A percentile compares a stretch with the other conserved stretches of the same genome.
These are phyloP conservation scores for Manduca sexta DNA, from an alignment of 1,140 invertebrate species.

Conservation along the genomic window DNA sequence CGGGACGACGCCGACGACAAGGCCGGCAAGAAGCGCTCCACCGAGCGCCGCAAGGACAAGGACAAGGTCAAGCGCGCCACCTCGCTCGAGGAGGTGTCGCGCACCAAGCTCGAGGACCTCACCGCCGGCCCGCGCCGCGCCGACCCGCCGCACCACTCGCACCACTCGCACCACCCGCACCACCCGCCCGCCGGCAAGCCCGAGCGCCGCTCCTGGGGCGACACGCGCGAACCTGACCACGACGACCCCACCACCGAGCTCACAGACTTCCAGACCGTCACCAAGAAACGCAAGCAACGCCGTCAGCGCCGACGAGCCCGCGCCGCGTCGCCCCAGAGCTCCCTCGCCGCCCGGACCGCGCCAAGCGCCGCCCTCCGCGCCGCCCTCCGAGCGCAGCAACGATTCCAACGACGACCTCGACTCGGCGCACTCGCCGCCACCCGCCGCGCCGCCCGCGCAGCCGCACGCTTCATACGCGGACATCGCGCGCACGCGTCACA, in stretches of 20 bases:
- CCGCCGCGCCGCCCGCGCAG: conserved; percentile 71
- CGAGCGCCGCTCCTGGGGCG: conserved; percentile 52
- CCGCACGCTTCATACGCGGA: conserved; percentile 84
- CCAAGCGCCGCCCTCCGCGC: conserved; percentile 78
- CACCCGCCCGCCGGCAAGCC: conserved; percentile 30
- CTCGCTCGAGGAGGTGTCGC: conserved; percentile 81
- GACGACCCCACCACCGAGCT: conserved; percentile 67
- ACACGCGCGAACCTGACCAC: conserved; percentile 27
- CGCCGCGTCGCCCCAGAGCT: conserved; percentile 18
- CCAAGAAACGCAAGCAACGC: conserved; percentile 81
- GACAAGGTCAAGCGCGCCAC: conserved; percentile 76
- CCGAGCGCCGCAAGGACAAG: conserved; percentile 65
- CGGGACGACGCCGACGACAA: conserved; percentile 61
- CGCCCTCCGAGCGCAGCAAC: conserved; percentile 83
- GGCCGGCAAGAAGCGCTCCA: conserved; percentile 57
- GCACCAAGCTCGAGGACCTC: conserved; percentile 80
- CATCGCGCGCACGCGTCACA: conserved; percentile 76
- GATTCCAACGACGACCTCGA: conserved; percentile 82
- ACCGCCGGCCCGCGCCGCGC: conserved; percentile 39
- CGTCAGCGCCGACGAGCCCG: conserved; percentile 68
- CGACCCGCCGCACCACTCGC: conserved; percentile 19
- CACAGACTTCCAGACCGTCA: conserved; percentile 81
- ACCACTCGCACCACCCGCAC: conserved; percentile 8
- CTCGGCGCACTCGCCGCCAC: conserved; percentile 82
- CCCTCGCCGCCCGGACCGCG: conserved; percentile 40